Base-by-base conservation (phyloP, 1,140 invertebrate species). In the Cephus cinctus region DNA sequence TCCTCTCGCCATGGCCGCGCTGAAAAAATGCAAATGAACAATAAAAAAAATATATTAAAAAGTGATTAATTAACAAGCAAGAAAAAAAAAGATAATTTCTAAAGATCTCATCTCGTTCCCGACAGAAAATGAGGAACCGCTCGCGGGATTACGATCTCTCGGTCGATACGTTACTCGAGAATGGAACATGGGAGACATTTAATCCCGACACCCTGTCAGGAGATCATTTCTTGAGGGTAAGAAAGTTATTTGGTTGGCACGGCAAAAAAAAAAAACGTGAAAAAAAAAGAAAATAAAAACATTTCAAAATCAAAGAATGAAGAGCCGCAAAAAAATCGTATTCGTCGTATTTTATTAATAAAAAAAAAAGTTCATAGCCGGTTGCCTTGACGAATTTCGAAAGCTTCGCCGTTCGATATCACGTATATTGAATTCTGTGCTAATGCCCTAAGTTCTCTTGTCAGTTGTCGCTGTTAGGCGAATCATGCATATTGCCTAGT, bases 151-250 rank as follows among this genome's bases (percentile, higher is more conserved):
- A 62, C 66, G 73, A 77, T 62, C 65, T 75, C 56, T 74, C 70
- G 62, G 65, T 72, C 62, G 82, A 83, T 76, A 74, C 76, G 50
- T 78, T 81, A 64, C 71, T 79, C 60, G 81, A 82, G 59, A 82
- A 82, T 71, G 80, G 80, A 61, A 77, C 77, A 62, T 85, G 83
- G 83, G 81, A 83, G 72, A 80, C 67, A 68, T 80, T 79, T 75
- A 75, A 71, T 67, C 74, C 78, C 56, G 73, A 76, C 62, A 75
- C 72, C 61, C 67, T 81, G 58, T 71, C 73, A 65, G 80, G 77
- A 67, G 76, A 78, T 68, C 75, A 65, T 68, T 63, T 76, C 62
- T 76, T 78, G 65, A 78, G 77, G 77, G 77, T 79, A 79, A 79
- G 77, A 56, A 51, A 47, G 43, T 21, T 54, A 43, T 22, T 32